Conservation (phyloP, 1,140 invertebrate species). For the Lordiphosa collinella region DNA sequence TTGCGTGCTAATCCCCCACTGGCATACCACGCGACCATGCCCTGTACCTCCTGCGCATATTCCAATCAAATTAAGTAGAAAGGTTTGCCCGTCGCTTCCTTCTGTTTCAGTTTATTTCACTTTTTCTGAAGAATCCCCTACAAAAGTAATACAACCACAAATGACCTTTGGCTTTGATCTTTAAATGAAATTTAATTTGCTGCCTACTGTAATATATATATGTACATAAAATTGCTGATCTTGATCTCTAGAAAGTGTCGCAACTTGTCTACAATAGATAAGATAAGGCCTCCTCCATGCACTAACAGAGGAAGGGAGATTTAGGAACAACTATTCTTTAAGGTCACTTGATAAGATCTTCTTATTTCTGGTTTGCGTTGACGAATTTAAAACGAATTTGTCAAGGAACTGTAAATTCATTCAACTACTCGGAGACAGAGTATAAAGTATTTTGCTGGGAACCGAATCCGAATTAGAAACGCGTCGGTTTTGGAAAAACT, state of each 20-base stretch:
- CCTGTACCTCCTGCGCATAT: constrained; percentile 49
- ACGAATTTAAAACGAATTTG: too few species aligned
- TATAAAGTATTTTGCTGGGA: too few species aligned
- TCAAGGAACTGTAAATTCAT: too few species aligned
- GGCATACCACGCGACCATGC: constrained; percentile 33
- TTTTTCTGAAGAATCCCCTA: constrained; percentile 1
- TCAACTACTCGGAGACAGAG: too few species aligned
- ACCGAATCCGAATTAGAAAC: too few species aligned
- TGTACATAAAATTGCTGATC: constrained; percentile 36
- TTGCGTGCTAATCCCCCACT: constrained; percentile 51
- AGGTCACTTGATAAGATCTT: too few species aligned
- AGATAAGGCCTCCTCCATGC: not conserved
- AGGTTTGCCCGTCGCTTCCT: constrained; percentile 31
- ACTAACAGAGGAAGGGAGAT: too few species aligned
- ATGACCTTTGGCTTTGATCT: not conserved
- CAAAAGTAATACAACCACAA: not conserved
- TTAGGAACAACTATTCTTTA: too few species aligned
- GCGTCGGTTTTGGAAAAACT: too few species aligned
- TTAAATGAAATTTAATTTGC: not conserved
- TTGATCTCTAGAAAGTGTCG: constrained; percentile 23
- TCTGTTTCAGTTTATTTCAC: not conserved
- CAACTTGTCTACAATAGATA: constrained; percentile 16
- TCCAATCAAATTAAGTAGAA: constrained; percentile 74
- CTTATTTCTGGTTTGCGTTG: too few species aligned
- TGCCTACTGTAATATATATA: too few species aligned